Base-by-base conservation (phyloP, 2,113 vertebrate genomes). In the Phalacrocorax carbo region DNA sequence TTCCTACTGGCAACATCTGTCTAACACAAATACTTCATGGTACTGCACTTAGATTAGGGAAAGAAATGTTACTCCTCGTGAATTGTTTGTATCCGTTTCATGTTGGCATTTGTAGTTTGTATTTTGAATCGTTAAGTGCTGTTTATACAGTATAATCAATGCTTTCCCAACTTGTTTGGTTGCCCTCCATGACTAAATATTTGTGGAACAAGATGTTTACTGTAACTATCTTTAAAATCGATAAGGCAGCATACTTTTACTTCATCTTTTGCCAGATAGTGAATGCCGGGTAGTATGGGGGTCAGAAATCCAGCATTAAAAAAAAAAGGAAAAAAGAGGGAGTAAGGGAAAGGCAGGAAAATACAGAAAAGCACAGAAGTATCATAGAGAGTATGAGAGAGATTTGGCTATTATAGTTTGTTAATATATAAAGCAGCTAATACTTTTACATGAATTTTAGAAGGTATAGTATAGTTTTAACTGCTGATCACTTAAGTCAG, bases 151-250 rank as follows among this genome's bases (percentile, higher is more conserved):
- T 96, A 96, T 98, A 96, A 97, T 88, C 91, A 92, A 90, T 96
- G 88, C 95, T 98, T 95, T 97, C 95, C 95, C 95, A 96, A 92
- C 68, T 97, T 88, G 90, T 95, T 94, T 95, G 94, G 95, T 98
- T 98, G 92, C 94, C 94, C 95, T 96, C 92, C 95, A 94, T 97
- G 86, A 88, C 72, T 96, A 95, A 97, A 96, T 97, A 97, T 97
- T 97, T 98, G 97, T 97, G 96, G 96, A 98, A 97, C 88, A 97
- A 97, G 92, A 93, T 96, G 86, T 94, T 97, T 95, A 93, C 87
- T 68, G 70, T 95, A 96, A 96, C 95, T 97, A 96, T 97, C 86
- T 91, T 96, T 96, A 91, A 95, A 94, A 92, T 97, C 92, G 6
- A 97, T 97, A 96, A 96, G 73, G 94, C 79, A 94, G 90, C 75